These are phyloP conservation scores for Achlya flavicornis DNA, from an alignment of 2,888 invertebrate species.

Conservation along the genomic window DNA sequence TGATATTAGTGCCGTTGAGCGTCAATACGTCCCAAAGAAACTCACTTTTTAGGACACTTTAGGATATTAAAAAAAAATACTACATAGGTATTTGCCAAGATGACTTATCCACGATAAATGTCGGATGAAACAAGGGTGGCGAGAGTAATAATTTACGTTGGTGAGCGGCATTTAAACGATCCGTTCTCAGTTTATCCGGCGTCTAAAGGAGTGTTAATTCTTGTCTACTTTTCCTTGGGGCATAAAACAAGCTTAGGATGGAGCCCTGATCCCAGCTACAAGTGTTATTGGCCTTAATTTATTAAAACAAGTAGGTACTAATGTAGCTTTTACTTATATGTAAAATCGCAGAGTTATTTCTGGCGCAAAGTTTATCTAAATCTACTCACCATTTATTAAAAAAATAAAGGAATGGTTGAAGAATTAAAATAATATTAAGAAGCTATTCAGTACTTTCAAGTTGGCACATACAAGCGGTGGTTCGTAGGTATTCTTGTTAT, in stretches of 20 bases:
- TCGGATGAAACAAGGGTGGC: constrained; percentile 49
- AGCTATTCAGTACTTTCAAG: not conserved
- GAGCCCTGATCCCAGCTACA: constrained; percentile 12
- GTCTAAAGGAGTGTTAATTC: constrained; percentile 49
- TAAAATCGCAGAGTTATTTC: too few species aligned
- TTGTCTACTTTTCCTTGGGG: constrained; percentile 17
- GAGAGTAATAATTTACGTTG: constrained; percentile 63
- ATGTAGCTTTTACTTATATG: not conserved
- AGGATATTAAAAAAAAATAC: too few species aligned
- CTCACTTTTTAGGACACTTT: too few species aligned
- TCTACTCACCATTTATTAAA: too few species aligned
- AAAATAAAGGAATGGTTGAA: too few species aligned
- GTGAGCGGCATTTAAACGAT: constrained; percentile 62
- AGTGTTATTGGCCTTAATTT: not conserved
- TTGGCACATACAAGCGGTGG: not conserved
- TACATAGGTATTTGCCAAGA: not conserved
- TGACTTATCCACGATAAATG: constrained; percentile 51
- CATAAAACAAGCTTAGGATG: not conserved
- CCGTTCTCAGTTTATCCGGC: constrained; percentile 55
- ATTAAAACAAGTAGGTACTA: not conserved
- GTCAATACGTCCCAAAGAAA: too few species aligned
- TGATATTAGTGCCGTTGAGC: too few species aligned
- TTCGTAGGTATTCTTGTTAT: constrained; percentile 14
- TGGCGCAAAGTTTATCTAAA: too few species aligned
- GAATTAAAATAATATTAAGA: not conserved